Conservation (phyloP, 2,797 vertebrate species). For the Iguana delicatissima region DNA sequence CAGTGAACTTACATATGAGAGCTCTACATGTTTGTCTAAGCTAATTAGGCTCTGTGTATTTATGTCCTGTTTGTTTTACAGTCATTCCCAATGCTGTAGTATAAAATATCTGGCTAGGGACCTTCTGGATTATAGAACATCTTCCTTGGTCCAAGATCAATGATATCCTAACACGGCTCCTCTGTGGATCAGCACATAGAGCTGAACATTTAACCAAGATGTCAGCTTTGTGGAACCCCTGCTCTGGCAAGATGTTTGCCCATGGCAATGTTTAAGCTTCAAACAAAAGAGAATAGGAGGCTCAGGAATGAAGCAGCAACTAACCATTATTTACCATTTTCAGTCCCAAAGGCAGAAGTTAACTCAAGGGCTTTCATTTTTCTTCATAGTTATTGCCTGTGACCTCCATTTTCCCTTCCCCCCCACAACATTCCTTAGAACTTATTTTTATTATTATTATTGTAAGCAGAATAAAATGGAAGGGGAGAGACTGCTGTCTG, state of each 20-base stretch:
- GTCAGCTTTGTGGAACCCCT: neutral
- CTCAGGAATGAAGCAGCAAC: constrained; percentile 39
- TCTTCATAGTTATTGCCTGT: constrained; percentile 2
- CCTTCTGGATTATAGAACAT: neutral
- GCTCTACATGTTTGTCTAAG: neutral
- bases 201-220: neutral
- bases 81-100: neutral
- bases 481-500: too few relatives aligned
- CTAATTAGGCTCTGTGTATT: neutral
- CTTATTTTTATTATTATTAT: neutral
- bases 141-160: neutral
- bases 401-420: constrained; percentile 11
- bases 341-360: constrained; percentile 42
- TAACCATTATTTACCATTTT: constrained; percentile 42
- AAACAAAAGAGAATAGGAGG: constrained; percentile 42
- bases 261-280: neutral
- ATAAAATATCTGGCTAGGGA: neutral
- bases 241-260: neutral
- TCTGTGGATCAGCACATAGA: neutral
- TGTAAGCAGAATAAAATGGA: neutral
- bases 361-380: constrained; percentile 44
- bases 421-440: constrained; percentile 27
- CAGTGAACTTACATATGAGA: neutral
- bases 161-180: neutral
- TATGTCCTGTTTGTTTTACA: neutral